Evolutionary conservation across 1,140 invertebrate species (phyloP).

Genomic region (Reticulitermes speratus): DNA sequence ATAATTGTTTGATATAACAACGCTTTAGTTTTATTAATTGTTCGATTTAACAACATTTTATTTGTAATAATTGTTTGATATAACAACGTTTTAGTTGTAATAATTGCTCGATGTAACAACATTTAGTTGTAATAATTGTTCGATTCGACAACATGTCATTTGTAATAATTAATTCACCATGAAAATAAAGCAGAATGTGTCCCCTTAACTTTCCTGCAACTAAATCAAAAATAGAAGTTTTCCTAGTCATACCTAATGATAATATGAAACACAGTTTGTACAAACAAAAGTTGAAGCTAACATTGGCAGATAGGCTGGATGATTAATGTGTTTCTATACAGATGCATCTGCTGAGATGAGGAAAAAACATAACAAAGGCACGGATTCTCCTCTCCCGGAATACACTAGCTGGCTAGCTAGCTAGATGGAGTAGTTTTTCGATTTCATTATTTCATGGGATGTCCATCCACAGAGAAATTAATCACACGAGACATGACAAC

Average conservation of each 20-base stretch:
- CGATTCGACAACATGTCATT: too few species aligned
- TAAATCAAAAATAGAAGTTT: not conserved
- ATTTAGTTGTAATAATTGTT: too few species aligned
- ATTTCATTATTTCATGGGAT: conserved; percentile 14
- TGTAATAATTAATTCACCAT: too few species aligned
- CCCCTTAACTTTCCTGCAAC: too few species aligned
- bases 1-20: too few species aligned
- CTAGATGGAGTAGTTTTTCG: not conserved
- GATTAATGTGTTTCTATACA: conserved; percentile 5
- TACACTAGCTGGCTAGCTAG: not conserved
- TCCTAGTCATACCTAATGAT: not conserved
- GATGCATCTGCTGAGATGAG: not conserved
- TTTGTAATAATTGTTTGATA: too few species aligned
- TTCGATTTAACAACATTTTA: too few species aligned
- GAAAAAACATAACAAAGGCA: not conserved
- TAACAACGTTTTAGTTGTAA: too few species aligned
- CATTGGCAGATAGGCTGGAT: not conserved
- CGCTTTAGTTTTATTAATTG: too few species aligned
- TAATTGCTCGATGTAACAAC: too few species aligned
- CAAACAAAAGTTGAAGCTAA: not conserved
- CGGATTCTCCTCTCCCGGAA: not conserved
- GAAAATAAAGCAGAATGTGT: too few species aligned
- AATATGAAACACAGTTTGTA: not conserved
- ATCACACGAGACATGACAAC: conserved; percentile 10
- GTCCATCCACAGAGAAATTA: conserved; percentile 15